Evolutionary conservation across 2,797 vertebrate genomes (phyloP).

Genomic region (Acanthopagrus latus): DNA sequence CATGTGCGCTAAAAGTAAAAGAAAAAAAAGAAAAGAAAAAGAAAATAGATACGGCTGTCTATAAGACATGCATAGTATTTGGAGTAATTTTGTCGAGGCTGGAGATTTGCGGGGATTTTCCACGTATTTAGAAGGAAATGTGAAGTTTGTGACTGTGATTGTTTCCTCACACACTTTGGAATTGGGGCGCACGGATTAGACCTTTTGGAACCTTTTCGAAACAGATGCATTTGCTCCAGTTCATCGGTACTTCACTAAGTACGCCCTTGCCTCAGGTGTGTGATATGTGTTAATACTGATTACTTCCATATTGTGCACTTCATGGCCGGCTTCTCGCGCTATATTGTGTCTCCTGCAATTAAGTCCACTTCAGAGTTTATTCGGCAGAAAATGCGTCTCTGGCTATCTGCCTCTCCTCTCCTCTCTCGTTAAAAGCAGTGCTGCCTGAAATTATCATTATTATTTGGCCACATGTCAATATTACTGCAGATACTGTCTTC

Average conservation of each 20-base stretch:
- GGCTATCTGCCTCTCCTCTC: not conserved
- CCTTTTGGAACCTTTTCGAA: slow-evolving; percentile 11
- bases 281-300: not conserved
- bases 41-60: not conserved
- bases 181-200: slow-evolving; percentile 18
- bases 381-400: not conserved
- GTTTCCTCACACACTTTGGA: slow-evolving; percentile 31
- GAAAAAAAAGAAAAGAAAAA: not conserved
- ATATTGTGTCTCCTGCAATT: slow-evolving; percentile 1
- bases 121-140: slow-evolving; percentile 10
- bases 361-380: slow-evolving; percentile 17
- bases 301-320: not conserved
- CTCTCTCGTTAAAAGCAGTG: not conserved
- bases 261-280: not conserved
- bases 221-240: not conserved
- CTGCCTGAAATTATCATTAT: not conserved
- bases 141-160: slow-evolving; percentile 25
- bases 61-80: not conserved
- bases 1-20: slow-evolving; percentile 37
- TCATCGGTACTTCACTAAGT: not conserved
- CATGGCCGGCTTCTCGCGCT: not conserved
- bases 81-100: not conserved
- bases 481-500: not conserved
- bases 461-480: slow-evolving; percentile 7
- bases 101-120: not conserved